Conservation (phyloP, 2,888 invertebrate genomes). For the Phasia obesa region DNA sequence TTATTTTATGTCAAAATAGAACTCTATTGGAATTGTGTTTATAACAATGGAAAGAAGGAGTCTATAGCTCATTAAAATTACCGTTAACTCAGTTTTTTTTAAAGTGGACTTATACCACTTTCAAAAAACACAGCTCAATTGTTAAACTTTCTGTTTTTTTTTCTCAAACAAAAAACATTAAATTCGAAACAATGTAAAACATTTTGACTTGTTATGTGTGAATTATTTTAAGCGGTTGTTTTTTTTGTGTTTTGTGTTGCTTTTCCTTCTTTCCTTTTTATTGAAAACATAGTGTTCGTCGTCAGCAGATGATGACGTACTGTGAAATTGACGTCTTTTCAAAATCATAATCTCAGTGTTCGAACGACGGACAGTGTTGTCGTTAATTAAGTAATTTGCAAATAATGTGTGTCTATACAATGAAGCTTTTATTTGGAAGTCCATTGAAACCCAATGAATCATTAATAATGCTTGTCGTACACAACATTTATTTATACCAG, state of each 20-base stretch:
- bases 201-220: slow-evolving; percentile 19
- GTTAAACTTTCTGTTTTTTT: too few relatives aligned
- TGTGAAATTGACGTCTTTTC: slow-evolving; percentile 37
- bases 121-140: too few relatives aligned
- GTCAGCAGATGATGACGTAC: slow-evolving; percentile 18
- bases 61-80: too few relatives aligned
- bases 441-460: slow-evolving; percentile 49
- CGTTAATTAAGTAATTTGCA: slow-evolving; percentile 57
- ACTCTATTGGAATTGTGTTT: too few relatives aligned
- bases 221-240: slow-evolving; percentile 12
- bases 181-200: neutral
- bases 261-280: neutral
- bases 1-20: too few relatives aligned
- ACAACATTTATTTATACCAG: neutral
- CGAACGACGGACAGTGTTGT: slow-evolving; percentile 17
- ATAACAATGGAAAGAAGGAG: too few relatives aligned
- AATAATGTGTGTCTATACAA: slow-evolving; percentile 36
- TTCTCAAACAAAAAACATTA: neutral
- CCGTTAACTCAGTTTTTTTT: too few relatives aligned
- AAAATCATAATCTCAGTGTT: slow-evolving; percentile 23
- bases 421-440: slow-evolving; percentile 42
- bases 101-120: too few relatives aligned
- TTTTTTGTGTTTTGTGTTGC: neutral
- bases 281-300: slow-evolving; percentile 30
- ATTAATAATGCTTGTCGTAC: slow-evolving; percentile 34